phyloP scores from a whole-genome alignment of 1,140 invertebrate genomes.

The Phthorimaea operculella region DNA sequence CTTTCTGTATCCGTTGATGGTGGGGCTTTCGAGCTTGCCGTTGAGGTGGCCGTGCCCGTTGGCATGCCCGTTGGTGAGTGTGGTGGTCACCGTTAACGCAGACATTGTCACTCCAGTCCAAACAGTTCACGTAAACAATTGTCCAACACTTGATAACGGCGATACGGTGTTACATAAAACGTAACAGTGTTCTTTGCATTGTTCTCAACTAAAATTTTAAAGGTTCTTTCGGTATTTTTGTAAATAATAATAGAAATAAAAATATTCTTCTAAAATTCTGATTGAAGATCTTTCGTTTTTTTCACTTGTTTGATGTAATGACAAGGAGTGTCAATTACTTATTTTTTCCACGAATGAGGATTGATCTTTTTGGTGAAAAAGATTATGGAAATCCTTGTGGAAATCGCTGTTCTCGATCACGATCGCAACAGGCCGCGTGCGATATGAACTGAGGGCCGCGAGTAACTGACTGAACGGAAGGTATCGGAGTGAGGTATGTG shows the following conservation, averaged over 20 bases:
- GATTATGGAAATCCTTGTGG: not conserved
- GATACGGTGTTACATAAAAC: not conserved
- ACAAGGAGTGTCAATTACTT: not conserved
- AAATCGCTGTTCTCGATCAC: constrained; percentile 1
- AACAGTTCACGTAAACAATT: not conserved
- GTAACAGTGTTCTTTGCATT: not conserved
- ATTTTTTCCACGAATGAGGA: not conserved
- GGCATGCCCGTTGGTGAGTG: constrained; percentile 47
- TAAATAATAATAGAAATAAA: not conserved
- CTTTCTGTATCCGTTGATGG: constrained; percentile 48
- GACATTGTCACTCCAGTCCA: constrained; percentile 33
- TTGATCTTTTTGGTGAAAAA: not conserved
- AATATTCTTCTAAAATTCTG: not conserved
- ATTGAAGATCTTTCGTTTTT: not conserved
- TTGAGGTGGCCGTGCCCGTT: constrained; percentile 35
- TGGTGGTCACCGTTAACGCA: constrained; percentile 50
- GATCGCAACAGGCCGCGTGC: constrained; percentile 17
- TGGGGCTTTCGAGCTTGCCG: not conserved
- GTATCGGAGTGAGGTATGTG: constrained; percentile 34
- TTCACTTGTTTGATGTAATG: not conserved
- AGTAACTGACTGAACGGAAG: constrained; percentile 34
- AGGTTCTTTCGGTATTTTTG: no score
- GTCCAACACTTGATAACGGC: not conserved
- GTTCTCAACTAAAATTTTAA: not conserved
- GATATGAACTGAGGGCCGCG: constrained; percentile 21